phyloP scores from a whole-genome alignment of 1,140 invertebrate genomes.

The Lepidurus couesii region DNA sequence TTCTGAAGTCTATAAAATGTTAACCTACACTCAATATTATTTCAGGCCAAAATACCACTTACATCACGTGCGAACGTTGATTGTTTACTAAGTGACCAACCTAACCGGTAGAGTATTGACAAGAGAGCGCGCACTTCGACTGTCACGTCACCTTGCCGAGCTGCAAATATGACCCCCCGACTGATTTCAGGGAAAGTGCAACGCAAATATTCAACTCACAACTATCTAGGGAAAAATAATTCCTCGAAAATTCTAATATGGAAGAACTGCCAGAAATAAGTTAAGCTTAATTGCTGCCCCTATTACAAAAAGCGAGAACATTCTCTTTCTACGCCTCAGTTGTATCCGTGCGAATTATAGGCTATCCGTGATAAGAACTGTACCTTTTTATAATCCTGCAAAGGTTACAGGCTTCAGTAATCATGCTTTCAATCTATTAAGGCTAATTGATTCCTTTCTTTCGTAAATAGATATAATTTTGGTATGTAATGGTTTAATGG shows the following conservation, averaged over 20 bases:
- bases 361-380: too few species aligned
- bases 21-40: slow-evolving; percentile 13
- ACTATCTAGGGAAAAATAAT: neutral
- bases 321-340: neutral
- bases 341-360: too few species aligned
- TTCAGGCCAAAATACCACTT: neutral
- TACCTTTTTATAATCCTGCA: too few species aligned
- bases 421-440: too few species aligned
- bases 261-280: neutral
- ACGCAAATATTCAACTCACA: neutral
- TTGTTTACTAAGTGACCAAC: slow-evolving; percentile 4
- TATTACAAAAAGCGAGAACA: neutral
- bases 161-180: neutral
- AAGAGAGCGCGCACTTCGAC: slow-evolving; percentile 1
- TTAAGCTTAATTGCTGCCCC: neutral
- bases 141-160: neutral
- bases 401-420: too few species aligned
- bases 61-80: slow-evolving; percentile 16
- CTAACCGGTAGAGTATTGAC: neutral
- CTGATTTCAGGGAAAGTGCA: neutral
- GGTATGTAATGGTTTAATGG: too few species aligned
- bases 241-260: neutral
- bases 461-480: too few species aligned
- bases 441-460: too few species aligned
- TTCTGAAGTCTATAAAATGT: neutral